Percentiles rank a stretch among this genome's conserved stretches.
Conservation (phyloP, 2,888 invertebrate genomes). For the Hypselothyrea guttata region DNA sequence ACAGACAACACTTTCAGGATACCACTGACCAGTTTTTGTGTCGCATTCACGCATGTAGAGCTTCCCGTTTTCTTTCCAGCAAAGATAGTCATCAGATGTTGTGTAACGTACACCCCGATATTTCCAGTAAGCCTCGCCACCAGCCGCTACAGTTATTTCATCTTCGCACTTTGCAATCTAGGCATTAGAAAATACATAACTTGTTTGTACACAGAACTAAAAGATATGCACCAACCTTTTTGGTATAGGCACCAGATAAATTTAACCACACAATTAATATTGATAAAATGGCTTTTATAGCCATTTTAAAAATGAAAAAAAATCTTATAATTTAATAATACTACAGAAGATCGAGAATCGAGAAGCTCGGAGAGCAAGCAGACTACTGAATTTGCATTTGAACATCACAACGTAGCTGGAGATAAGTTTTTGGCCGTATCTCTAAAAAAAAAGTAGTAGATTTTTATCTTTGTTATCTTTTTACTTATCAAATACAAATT, state of each 20-base stretch:
- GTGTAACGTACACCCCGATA: slow-evolving; percentile 41
- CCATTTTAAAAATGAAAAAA: slow-evolving; percentile 19
- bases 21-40: slow-evolving; percentile 50
- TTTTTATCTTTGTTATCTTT: slow-evolving; percentile 43
- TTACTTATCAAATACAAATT: slow-evolving; percentile 1
- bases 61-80: slow-evolving; percentile 43
- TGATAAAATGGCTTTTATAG: not conserved
- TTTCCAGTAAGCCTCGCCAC: slow-evolving; percentile 51
- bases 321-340: not conserved
- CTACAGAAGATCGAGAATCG: slow-evolving; percentile 2
- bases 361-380: no score
- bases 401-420: slow-evolving; percentile 12
- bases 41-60: slow-evolving; percentile 60
- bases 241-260: not conserved
- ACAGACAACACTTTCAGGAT: slow-evolving; percentile 43
- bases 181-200: not conserved
- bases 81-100: slow-evolving; percentile 46
- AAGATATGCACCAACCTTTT: slow-evolving; percentile 19
- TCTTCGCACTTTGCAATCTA: slow-evolving; percentile 47
- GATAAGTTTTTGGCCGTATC: slow-evolving; percentile 42
- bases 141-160: slow-evolving; percentile 10
- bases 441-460: slow-evolving; percentile 22
- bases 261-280: not conserved
- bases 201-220: not conserved
- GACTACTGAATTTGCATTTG: slow-evolving; percentile 3